Base-by-base conservation (phyloP, 2,797 vertebrate genomes). In the Schizothorax lantsangensis region DNA sequence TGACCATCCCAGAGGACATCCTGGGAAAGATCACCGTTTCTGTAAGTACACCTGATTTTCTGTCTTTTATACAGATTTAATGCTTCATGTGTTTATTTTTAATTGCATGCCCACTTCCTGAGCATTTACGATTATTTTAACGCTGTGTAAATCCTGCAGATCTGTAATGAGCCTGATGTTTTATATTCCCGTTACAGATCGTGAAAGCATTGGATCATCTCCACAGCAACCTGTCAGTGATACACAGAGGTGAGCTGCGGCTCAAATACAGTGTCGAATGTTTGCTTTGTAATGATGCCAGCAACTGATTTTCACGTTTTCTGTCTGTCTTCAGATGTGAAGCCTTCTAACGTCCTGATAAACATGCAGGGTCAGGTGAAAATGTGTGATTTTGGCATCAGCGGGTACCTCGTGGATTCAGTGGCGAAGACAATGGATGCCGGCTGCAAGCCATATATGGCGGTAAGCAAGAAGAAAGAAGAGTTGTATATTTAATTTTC, bases 301-400 rank as follows among this genome's bases (percentile, higher is more conserved):
- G 6, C 19, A 12, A 79, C 43, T 49, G 23, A 38, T 21, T 82
- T 47, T 40, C 21, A 71, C 7, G 2, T 30, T 30, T 2, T 40
- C 79, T n/a, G 47, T 43, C 4, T 49, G 14, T 33, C 23, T 81
- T 1, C 47, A 99, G 98, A 99, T 9, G 98, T 99, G 93, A 99
- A 99, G 91, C 98, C 98, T 69, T 99, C 98, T 86, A 99, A 99
- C 3, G 98, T 99, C 90, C 96, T 99, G 89, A 99, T 99, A 92
- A 99, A 99, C 91, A 96, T 96, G 6, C 95, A 97, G 93, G 98
- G 98, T 47, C 98, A 98, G 92, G 98, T 99, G 93, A 99, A 99
- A 96, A 99, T 99, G 97, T 99, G 98, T 5, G 98, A 99, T 91
- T 99, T 99, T 38, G 98, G 98, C 23, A 99, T 99, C 96, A 99